phyloP scores from a whole-genome alignment of 2,888 invertebrate genomes.

The Meliscaeva auricollis region DNA sequence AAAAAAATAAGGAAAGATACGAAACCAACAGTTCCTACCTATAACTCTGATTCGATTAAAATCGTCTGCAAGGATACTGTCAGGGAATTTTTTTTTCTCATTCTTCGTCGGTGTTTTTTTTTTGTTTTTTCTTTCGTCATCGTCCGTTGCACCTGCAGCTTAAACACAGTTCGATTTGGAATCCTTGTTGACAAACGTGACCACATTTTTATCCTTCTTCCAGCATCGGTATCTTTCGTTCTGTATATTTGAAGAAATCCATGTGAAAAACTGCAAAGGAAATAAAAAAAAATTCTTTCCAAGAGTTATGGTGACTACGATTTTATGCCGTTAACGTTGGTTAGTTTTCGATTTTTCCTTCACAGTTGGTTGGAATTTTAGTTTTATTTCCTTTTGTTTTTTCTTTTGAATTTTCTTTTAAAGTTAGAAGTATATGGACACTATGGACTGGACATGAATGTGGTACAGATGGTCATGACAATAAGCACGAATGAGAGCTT shows the following conservation, averaged over 20 bases:
- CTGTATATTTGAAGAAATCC: conserved; percentile 7
- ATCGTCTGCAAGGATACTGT: conserved; percentile 48
- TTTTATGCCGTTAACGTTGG: conserved; percentile 23
- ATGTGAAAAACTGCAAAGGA: conserved; percentile 23
- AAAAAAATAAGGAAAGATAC: conserved; percentile 8
- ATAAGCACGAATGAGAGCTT: conserved; percentile 17
- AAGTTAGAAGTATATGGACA: not conserved
- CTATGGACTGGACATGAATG: not conserved
- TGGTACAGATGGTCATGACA: conserved; percentile 40
- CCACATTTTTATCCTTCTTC: conserved; percentile 57
- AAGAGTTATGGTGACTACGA: conserved; percentile 32
- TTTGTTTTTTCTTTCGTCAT: not conserved
- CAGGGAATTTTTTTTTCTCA: not conserved
- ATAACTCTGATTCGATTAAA: conserved; percentile 53
- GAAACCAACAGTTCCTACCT: conserved; percentile 16
- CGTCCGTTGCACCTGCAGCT: conserved; percentile 44
- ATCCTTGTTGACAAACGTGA: conserved; percentile 69
- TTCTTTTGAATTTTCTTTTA: conserved; percentile 21
- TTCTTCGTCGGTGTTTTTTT: not conserved
- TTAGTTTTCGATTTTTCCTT: conserved; percentile 58
- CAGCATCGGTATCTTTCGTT: not conserved
- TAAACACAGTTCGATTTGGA: conserved; percentile 39
- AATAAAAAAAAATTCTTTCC: conserved; percentile 6
- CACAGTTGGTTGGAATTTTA: conserved; percentile 34
- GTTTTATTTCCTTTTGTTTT: conserved; percentile 30